phyloP scores from a whole-genome alignment of 53 echinoderm and acorn worm species.

The Henricia sp. region DNA sequence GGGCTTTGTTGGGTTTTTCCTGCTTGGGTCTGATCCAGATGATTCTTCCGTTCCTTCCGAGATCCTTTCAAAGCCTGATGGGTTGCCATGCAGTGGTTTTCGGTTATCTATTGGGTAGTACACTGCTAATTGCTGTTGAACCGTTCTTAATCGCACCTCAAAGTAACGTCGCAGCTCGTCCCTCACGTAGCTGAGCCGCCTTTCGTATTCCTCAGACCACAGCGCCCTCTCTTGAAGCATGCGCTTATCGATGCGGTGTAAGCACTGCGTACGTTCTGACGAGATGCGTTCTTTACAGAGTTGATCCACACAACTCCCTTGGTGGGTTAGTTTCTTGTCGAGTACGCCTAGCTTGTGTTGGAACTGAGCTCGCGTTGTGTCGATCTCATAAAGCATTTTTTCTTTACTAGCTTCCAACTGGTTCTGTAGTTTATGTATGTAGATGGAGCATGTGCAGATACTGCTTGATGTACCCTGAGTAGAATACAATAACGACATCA shows the following conservation, averaged over 20 bases:
- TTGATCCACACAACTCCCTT: constrained; percentile 86
- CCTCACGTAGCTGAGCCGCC: constrained; percentile 65
- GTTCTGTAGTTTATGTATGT: constrained; percentile 93
- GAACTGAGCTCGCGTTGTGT: constrained; percentile 82
- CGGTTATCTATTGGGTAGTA: constrained; percentile 27
- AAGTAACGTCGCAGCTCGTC: constrained; percentile 78
- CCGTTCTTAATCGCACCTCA: constrained; percentile 77
- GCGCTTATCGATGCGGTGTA: constrained; percentile 85
- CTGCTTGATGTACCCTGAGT: constrained; percentile 69
- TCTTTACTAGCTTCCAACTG: constrained; percentile 97
- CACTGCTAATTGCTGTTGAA: constrained; percentile 74
- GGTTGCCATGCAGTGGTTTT: constrained; percentile 39
- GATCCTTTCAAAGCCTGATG: constrained; percentile 47
- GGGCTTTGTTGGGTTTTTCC: not conserved
- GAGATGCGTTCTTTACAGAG: constrained; percentile 86
- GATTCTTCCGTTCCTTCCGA: constrained; percentile 50
- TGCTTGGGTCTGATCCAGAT: constrained; percentile 7
- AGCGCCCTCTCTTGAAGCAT: constrained; percentile 82
- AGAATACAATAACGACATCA: not conserved
- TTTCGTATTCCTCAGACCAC: constrained; percentile 79
- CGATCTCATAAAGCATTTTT: constrained; percentile 90
- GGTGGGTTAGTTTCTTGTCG: constrained; percentile 90
- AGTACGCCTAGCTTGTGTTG: constrained; percentile 80
- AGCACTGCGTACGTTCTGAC: constrained; percentile 85
- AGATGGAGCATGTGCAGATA: constrained; percentile 85